A percentile compares a stretch with the other conserved stretches of the same genome.
Evolutionary conservation across 2,113 vertebrate genomes (phyloP).

Genomic region (zebrafish (Danio rerio)): GRCz12tu NC_133182.1:22310501-22311000

Average conservation of each 20-base stretch:
- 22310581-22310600: neutral
- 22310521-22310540: constrained; percentile 20
- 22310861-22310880: neutral
- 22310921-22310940: neutral
- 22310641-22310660: constrained; percentile 8
- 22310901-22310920: neutral
- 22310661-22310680: constrained; percentile 21
- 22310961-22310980: constrained; percentile 32
- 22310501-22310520: constrained; percentile 54
- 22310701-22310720: constrained; percentile 19
- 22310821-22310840: constrained; percentile 27
- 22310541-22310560: constrained; percentile 7
- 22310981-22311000: constrained; percentile 37
- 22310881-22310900: constrained; percentile 45
- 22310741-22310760: constrained; percentile 8
- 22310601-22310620: neutral
- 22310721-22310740: constrained; percentile 12
- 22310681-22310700: constrained; percentile 19
- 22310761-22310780: neutral
- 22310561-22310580: constrained; percentile 6
- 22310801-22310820: neutral
- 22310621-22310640: constrained; percentile 9
- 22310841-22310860: neutral
- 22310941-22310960: neutral
- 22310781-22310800: constrained; percentile 3